phyloP scores from a whole-genome alignment of 2,797 vertebrate species.

The Oceanodroma leucorhoa region DNA sequence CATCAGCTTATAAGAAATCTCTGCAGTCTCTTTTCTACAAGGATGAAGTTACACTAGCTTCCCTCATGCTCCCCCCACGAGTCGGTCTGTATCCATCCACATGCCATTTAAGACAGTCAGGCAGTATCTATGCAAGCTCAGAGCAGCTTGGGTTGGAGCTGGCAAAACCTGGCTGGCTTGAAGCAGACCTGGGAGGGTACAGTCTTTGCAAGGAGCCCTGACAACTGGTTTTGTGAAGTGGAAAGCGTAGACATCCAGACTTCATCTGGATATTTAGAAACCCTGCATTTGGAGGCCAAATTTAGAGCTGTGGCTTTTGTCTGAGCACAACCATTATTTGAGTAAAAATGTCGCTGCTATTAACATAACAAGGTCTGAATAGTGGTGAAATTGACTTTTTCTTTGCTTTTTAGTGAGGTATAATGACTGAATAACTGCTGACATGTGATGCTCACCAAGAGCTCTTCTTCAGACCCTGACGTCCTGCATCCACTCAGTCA shows the following conservation, averaged over 20 bases:
- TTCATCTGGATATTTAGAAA: not conserved
- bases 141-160: not conserved
- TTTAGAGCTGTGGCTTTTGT: not conserved
- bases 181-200: not conserved
- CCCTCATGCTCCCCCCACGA: fast-evolving
- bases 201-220: not conserved
- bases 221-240: not conserved
- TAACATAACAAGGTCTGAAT: not conserved
- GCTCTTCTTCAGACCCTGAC: not conserved
- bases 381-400: not conserved
- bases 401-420: not conserved
- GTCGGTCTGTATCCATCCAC: not conserved
- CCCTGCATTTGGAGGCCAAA: not conserved
- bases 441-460: not conserved
- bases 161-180: not conserved
- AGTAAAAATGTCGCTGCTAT: not conserved
- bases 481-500: not conserved
- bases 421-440: not conserved
- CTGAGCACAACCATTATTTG: not conserved
- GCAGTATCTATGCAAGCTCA: not conserved
- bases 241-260: fast-evolving
- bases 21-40: not conserved
- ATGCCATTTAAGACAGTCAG: fast-evolving
- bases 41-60: not conserved
- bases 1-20: not conserved